phyloP scores from a whole-genome alignment of 2,113 vertebrate species.

The Psilopogon haemacephalus region DNA sequence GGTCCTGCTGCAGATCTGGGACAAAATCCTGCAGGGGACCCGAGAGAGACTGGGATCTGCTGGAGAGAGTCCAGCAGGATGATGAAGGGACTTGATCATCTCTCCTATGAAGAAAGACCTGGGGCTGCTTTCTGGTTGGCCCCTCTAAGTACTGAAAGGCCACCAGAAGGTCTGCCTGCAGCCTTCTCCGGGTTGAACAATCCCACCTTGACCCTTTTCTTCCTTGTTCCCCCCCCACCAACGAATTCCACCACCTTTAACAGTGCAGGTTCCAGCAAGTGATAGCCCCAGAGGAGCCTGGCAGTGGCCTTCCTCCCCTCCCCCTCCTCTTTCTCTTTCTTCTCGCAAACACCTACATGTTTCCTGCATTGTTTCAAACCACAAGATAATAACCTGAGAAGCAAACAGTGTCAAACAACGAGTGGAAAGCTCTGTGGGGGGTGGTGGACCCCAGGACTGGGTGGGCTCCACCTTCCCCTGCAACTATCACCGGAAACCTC shows the following conservation, averaged over 20 bases:
- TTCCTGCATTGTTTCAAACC: constrained; percentile 82
- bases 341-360: constrained; percentile 84
- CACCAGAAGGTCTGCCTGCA: background rate
- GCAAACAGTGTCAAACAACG: background rate
- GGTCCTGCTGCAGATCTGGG: background rate
- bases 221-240: background rate
- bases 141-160: background rate
- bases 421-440: constrained; percentile 16
- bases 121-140: no score
- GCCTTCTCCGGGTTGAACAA: background rate
- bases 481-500: constrained; percentile 31
- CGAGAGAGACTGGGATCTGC: no score
- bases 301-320: background rate
- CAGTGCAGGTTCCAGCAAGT: background rate
- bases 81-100: no score
- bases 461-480: background rate
- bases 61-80: no score
- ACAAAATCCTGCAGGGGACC: fast-evolving
- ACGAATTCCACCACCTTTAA: background rate
- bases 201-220: background rate
- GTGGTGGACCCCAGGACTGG: background rate
- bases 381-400: constrained; percentile 65
- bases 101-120: no score
- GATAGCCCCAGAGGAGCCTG: background rate
- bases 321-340: constrained; percentile 9